phyloP scores from a whole-genome alignment of 2,113 vertebrate genomes.

The Trogon surrucura region DNA sequence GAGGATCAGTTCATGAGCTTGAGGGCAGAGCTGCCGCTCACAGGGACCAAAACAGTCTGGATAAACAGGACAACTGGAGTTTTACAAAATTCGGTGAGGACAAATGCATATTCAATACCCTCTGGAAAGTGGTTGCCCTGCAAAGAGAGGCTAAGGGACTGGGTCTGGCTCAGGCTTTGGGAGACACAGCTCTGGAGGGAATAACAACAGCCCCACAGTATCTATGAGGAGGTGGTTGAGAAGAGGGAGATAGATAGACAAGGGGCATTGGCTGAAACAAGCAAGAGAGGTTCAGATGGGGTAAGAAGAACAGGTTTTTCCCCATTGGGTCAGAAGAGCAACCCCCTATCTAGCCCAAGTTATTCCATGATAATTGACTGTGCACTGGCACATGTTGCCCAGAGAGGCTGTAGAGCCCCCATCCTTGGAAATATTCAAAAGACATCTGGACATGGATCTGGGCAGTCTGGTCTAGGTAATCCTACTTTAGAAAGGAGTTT shows the following conservation, averaged over 20 bases:
- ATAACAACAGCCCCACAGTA: neutral
- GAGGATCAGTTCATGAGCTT: neutral
- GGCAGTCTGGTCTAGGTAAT: neutral
- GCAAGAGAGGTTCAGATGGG: neutral
- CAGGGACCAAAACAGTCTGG: neutral
- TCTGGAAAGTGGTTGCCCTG: neutral
- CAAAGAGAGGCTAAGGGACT: neutral
- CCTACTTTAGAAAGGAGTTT: neutral
- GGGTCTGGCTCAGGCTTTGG: neutral
- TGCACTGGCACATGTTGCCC: neutral
- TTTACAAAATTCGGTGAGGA: neutral
- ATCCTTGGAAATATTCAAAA: neutral
- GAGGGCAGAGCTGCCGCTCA: neutral
- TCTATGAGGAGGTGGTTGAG: neutral
- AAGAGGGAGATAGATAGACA: neutral
- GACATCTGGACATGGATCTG: neutral
- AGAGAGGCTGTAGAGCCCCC: neutral
- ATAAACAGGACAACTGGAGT: neutral
- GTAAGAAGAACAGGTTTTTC: neutral
- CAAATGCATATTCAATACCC: neutral
- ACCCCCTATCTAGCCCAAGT: accelerated
- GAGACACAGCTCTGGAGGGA: neutral
- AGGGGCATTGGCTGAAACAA: neutral
- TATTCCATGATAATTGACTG: neutral
- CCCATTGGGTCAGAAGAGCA: accelerated